A percentile compares a stretch with the other conserved stretches of the same genome.
Conservation (phyloP, 2,797 vertebrate species). For the Falco cherrug region DNA sequence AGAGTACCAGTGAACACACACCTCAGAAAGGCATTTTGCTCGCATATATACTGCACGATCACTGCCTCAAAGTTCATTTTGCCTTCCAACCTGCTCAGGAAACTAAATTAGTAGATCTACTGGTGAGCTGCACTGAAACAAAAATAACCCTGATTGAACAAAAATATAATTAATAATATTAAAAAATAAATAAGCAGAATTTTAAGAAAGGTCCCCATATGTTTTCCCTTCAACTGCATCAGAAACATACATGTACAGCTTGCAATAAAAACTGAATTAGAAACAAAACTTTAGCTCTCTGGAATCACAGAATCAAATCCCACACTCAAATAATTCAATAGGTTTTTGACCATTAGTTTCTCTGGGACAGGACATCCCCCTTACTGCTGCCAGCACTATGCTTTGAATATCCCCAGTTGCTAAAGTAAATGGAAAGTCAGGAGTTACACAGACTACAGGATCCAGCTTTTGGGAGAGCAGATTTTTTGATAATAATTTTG, state of each 20-base stretch:
- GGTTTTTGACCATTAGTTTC: constrained; percentile 2
- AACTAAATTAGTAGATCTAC: constrained; percentile 44
- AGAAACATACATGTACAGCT: constrained; percentile 40
- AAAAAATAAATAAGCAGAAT: background rate
- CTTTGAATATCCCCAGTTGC: background rate
- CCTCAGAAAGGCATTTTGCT: constrained; percentile 2
- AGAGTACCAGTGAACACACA: background rate
- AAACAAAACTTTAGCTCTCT: constrained; percentile 15
- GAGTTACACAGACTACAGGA: background rate
- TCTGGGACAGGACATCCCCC: background rate
- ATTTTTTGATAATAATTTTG: constrained; percentile 15
- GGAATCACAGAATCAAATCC: constrained; percentile 1
- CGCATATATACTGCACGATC: background rate
- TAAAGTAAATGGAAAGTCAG: constrained; percentile 28
- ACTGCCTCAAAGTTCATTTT: background rate
- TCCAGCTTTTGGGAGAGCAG: constrained; percentile 3
- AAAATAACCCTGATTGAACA: background rate
- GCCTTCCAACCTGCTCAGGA: background rate
- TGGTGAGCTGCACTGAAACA: constrained; percentile 48
- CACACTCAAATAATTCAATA: background rate
- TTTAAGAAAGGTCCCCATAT: background rate
- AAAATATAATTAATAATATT: background rate
- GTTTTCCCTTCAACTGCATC: background rate
- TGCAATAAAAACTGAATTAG: background rate
- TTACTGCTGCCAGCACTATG: background rate